Base-by-base conservation (phyloP, 2,113 vertebrate species). In the Mobula hypostoma region DNA sequence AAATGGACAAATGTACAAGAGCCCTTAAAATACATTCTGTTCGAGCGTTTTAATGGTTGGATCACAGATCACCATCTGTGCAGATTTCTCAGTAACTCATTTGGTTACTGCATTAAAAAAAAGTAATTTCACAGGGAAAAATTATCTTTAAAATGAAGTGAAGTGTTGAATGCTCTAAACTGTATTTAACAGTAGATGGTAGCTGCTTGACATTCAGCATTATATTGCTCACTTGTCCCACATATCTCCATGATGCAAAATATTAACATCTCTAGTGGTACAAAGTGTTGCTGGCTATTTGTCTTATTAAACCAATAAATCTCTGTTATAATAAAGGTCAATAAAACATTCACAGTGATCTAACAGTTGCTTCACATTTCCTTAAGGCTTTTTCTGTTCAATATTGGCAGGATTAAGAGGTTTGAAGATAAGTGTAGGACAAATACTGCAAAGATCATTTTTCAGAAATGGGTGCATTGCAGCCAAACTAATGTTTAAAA, bases 271-370 rank as follows among this genome's bases (percentile, higher is more conserved):
- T 74, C 36, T 11, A 40, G 0, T 74, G 9, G 68, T 48, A 27
- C 70, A 14, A 48, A 74, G 24, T 56, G 56, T 11, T 83, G 19
- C 5, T 80, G 78, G 29, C 29, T 36, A 56, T 56, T 92, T 72
- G 66, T 92, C 32, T 93, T 93, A 74, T 74, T 74, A 29, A 9
- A 19, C 9, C 17, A 74, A 21, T 74, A 74, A 74, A 56, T 74
- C 21, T 24, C 24, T 93, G 61, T 91, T 70, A 48, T 72, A 93
- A 24, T 74, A 36, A 93, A 70, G 5, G 7, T 93, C 68, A 93
- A 74, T 72, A 92, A 92, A 92, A 48, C 32, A 93, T 5, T 74
- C 36, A 85, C 21, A 90, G 11, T n/a, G n/a, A 90, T 66, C 85
- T 90, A 32, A 32, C 15, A 66, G 9, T 66, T 90, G 12, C 63